Evolutionary conservation across 2,888 invertebrate species (phyloP), one percentile per base, ranked within the genome.

Genomic region (Chrysolina americana): DNA sequence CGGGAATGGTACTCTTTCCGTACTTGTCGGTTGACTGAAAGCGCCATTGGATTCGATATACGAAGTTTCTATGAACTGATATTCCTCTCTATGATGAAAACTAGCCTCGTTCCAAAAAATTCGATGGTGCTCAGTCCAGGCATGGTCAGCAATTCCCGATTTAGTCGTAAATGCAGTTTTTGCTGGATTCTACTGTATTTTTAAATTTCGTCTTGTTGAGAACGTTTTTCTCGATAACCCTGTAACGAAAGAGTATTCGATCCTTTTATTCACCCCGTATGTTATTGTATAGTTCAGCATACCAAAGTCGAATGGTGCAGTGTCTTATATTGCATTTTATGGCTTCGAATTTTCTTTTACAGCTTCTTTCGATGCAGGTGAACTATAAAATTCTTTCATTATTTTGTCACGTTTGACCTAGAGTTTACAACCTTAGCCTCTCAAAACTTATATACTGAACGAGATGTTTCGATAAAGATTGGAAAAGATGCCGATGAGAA

Each of bases 331-430:
- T 59, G 59, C 28, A 59, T 65, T 73, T 73, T 65, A 73, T 65
- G 23, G 65, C 56, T 69, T 65, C 53, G 4, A 10, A 53, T 53
- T 53, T 53, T 53, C 19, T 53, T 53, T 53, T 69, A 59, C 65
- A 69, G 23, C 73, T 65, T 48, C 69, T 69, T 56, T 56, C 65
- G 69, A 19, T 64, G 73, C 59, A 73, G 44, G 41, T 59, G 47
- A 36, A 56, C 69, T 69, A 73, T 73, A 69, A 73, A 73, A 69
- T 69, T 65, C 41, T 41, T 21, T 65, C 65, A 64, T 71, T 71
- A 71, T 71, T 71, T 69, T 65, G 65, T 69, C 53, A 73, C 56
- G 68, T 69, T 41, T 65, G 50, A 64, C 19, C 73, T 17, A 23
- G 56, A 68, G 50, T 68, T 68, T 41, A 53, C 21, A 53, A 53